Evolutionary conservation across 2,797 vertebrate genomes (phyloP), one percentile per base, ranked within the genome.

Genomic region (Hypotaenidia philippensis): DNA sequence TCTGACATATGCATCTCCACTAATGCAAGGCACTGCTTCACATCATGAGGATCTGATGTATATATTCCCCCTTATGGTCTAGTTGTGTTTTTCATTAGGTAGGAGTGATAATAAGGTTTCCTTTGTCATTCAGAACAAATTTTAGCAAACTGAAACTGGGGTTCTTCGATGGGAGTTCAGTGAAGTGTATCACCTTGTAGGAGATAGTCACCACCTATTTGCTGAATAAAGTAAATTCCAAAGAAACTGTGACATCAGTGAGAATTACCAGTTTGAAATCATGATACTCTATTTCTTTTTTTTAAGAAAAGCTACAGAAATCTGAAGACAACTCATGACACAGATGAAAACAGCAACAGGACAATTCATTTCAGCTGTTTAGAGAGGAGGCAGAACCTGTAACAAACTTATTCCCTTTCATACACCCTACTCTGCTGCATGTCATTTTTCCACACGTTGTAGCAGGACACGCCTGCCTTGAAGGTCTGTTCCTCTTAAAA

Each of bases 211-310:
- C 47, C 74, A 75, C 25, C 34, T 52, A 26, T 47, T 56, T 81
- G 25, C 32, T 89, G 29, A 52, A 18, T 29, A 91, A 75, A 50
- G 34, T 1, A 11, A 59, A 63, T 22, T 41, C 11, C 21, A 95
- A 83, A 69, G 61, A 26, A 53, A 52, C 41, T 70, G 65, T 61
- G 84, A 80, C 27, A 31, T 83, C 69, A 66, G 84, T 50, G 91
- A 92, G 76, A 94, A 93, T 83, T 60, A 87, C 9, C 78, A 89
- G 64, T 53, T 74, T 61, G 55, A 79, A 90, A 5, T 49, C 45
- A 64, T 7, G 4, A 80, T 22, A 25, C 25, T 74, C 64, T 93
- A 55, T 82, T 84, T 87, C 61, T 22, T 63, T 31, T 19, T 90
- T 94, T 53, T 44, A 44, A 90, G 82, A 89, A 94, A 90, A 87